A percentile compares a stretch with the other conserved stretches of the same genome.
Conservation (phyloP, 2,113 vertebrate species). For the Mormoops blainvillei region DNA sequence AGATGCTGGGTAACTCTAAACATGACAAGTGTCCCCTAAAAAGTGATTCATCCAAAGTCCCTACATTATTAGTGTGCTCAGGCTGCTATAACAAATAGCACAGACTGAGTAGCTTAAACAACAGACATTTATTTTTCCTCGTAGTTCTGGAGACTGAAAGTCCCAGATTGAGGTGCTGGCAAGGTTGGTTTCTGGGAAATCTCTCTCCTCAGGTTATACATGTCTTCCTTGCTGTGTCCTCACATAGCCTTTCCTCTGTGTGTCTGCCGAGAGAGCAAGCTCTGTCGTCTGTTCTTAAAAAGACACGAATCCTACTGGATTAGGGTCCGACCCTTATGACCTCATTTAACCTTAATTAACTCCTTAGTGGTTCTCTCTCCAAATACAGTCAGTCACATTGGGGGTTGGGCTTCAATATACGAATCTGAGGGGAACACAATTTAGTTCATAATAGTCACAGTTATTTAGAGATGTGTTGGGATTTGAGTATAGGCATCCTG, state of each 20-base stretch:
- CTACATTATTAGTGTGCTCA: not conserved
- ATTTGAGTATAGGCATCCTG: not conserved
- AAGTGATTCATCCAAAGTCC: not conserved
- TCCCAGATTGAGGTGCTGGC: not conserved
- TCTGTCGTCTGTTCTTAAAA: not conserved
- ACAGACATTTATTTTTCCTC: not conserved
- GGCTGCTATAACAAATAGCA: not conserved
- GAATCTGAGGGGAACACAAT: not conserved
- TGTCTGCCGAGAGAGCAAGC: too few relatives aligned
- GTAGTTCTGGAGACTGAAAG: not conserved
- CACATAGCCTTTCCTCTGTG: not conserved
- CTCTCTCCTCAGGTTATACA: not conserved
- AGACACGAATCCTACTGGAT: not conserved
- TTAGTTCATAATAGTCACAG: not conserved
- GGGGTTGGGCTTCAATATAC: not conserved
- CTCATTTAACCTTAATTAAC: not conserved
- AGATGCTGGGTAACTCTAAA: not conserved
- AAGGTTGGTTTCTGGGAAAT: not conserved
- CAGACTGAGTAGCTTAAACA: not conserved
- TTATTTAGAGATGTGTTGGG: not conserved
- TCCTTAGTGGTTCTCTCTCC: not conserved
- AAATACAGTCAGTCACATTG: not conserved
- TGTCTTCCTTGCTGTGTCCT: accelerated
- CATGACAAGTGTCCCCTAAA: not conserved
- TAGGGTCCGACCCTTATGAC: not conserved